These are phyloP conservation scores for Neuroterus valhalla DNA, from an alignment of 1,140 invertebrate genomes.

Conservation along the genomic window DNA sequence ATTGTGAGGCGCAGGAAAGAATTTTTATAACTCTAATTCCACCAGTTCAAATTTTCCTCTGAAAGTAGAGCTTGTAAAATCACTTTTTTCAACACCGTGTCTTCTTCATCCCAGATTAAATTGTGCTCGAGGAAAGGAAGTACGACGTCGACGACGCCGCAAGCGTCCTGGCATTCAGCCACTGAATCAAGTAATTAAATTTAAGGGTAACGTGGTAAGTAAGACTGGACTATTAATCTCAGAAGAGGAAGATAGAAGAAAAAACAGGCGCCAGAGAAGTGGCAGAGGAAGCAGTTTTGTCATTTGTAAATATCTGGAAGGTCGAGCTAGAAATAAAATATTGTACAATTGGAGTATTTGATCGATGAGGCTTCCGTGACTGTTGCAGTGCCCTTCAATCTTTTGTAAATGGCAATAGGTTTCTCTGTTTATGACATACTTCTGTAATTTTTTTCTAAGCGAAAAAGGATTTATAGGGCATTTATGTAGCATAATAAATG, in stretches of 20 bases:
- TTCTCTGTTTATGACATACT: no score
- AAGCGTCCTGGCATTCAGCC: conserved; percentile 8
- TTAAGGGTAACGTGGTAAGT: not conserved
- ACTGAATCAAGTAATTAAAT: conserved; percentile 29
- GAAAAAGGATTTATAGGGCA: no score
- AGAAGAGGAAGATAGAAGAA: not conserved
- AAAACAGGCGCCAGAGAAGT: conserved; percentile 1
- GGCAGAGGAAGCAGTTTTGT: not conserved
- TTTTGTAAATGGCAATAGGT: no score
- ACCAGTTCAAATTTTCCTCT: not conserved
- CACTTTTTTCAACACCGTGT: not conserved
- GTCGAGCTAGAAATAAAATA: no score
- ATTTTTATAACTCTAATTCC: not conserved
- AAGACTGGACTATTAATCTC: conserved; percentile 8
- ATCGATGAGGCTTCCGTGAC: no score
- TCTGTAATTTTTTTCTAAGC: no score
- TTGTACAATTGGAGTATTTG: no score
- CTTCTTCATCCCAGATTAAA: not conserved
- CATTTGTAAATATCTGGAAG: no score
- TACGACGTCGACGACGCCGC: not conserved
- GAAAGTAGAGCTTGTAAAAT: not conserved
- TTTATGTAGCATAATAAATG: no score
- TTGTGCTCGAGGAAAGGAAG: not conserved
- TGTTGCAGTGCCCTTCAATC: no score
- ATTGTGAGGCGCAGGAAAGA: no score